A percentile compares a stretch with the other conserved stretches of the same genome.
These are phyloP conservation scores for Maylandia zebra DNA, from an alignment of 2,113 vertebrate genomes.

Conservation along the genomic window DNA sequence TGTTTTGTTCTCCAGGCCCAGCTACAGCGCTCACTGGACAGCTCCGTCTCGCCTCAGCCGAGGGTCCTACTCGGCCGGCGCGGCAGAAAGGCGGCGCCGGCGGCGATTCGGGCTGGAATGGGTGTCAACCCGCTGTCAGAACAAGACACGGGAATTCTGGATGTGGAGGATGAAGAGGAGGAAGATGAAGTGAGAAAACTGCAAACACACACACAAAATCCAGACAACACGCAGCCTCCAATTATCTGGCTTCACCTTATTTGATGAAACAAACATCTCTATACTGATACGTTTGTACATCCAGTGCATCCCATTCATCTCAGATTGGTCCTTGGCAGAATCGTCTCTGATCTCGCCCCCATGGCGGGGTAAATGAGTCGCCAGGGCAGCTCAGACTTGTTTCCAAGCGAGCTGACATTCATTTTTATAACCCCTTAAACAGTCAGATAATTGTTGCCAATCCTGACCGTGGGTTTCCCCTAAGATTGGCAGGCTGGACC, in stretches of 20 bases:
- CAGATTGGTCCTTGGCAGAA: neutral
- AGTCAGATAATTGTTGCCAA: neutral
- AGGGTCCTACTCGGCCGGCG: slow-evolving; percentile 72
- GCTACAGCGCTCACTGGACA: slow-evolving; percentile 86
- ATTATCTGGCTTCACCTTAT: neutral
- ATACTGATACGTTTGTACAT: neutral
- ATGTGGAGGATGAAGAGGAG: slow-evolving; percentile 90
- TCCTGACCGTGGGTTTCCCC: neutral
- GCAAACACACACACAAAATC: neutral
- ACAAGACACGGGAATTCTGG: slow-evolving; percentile 89
- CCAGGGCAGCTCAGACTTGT: neutral
- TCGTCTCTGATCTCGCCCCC: neutral
- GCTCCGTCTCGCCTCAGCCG: slow-evolving; percentile 76
- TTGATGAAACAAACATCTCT: neutral
- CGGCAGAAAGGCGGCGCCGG: slow-evolving; percentile 67
- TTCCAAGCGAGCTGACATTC: neutral
- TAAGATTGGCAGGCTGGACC: neutral
- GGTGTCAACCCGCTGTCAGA: slow-evolving; percentile 81
- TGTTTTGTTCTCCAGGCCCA: slow-evolving; percentile 77
- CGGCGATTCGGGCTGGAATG: slow-evolving; percentile 25
- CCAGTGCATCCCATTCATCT: neutral
- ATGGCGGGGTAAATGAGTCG: neutral
- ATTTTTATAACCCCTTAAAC: neutral
- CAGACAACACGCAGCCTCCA: neutral
- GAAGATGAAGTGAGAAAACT: slow-evolving; percentile 77